Evolutionary conservation across 2,113 vertebrate species (phyloP).

Genomic region (Cololabis saira): DNA sequence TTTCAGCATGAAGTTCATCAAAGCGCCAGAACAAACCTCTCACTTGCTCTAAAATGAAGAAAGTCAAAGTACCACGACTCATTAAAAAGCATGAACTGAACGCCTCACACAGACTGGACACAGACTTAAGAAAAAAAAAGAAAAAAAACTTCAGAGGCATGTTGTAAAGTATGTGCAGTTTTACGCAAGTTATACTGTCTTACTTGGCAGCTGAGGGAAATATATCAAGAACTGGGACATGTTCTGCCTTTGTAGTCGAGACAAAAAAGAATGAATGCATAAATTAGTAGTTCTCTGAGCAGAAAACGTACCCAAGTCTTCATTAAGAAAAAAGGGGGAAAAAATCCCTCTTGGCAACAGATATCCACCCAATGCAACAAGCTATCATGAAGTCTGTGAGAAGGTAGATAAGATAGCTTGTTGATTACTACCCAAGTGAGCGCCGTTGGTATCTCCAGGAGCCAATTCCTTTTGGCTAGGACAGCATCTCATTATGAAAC

Average conservation of each 20-base stretch:
- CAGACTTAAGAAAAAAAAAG: slow-evolving; percentile 6
- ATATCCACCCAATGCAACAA: slow-evolving; percentile 46
- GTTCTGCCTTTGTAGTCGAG: slow-evolving; percentile 74
- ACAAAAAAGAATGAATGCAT: slow-evolving; percentile 81
- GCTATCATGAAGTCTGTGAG: slow-evolving; percentile 36
- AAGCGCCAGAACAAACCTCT: slow-evolving; percentile 7
- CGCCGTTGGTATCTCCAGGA: slow-evolving; percentile 39
- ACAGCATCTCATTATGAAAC: slow-evolving; percentile 63
- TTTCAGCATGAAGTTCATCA: slow-evolving; percentile 20
- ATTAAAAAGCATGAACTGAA: slow-evolving; percentile 4
- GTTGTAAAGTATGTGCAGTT: slow-evolving; percentile 20
- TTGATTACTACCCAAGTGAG: slow-evolving; percentile 53
- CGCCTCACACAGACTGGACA: slow-evolving; percentile 24
- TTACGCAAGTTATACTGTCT: slow-evolving; percentile 29
- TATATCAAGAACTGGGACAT: slow-evolving; percentile 69
- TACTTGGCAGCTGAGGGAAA: slow-evolving; percentile 62
- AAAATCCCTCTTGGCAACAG: slow-evolving; percentile 53
- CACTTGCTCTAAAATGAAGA: background rate
- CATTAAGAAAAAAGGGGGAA: slow-evolving; percentile 30
- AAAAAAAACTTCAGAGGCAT: slow-evolving; percentile 10
- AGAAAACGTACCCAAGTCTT: slow-evolving; percentile 56
- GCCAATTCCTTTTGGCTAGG: slow-evolving; percentile 35
- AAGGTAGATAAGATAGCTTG: slow-evolving; percentile 49
- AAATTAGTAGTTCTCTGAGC: slow-evolving; percentile 72
- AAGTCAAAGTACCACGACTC: slow-evolving; percentile 5